Conservation (phyloP, 2,888 invertebrate genomes). For the Steromphala cineraria region DNA sequence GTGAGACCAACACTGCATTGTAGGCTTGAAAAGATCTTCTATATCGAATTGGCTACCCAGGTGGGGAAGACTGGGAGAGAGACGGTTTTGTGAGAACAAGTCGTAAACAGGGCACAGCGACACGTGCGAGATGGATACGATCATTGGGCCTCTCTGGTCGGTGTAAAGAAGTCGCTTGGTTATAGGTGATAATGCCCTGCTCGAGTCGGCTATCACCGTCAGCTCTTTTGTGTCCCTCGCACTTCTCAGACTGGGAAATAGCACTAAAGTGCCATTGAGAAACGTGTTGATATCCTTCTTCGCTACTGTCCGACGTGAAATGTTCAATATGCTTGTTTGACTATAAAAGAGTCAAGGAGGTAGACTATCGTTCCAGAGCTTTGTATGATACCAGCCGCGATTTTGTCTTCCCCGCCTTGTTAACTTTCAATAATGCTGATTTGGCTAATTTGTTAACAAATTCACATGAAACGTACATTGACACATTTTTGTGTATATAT, state of each 20-base stretch:
- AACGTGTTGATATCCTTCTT: constrained; percentile 17
- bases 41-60: not conserved
- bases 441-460: too few relatives aligned
- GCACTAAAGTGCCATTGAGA: constrained; percentile 14
- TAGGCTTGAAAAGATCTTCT: not conserved
- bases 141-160: not conserved
- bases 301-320: not conserved
- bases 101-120: not conserved
- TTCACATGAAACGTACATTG: too few relatives aligned
- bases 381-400: too few relatives aligned
- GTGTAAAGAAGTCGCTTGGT: constrained; percentile 2
- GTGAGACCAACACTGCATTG: not conserved
- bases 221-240: not conserved
- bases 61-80: not conserved
- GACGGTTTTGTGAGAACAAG: constrained; percentile 9
- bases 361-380: not conserved
- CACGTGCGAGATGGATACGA: not conserved
- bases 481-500: too few relatives aligned
- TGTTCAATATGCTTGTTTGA: constrained; percentile 7
- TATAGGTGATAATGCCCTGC: not conserved
- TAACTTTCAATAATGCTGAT: too few relatives aligned
- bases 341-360: not conserved
- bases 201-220: not conserved
- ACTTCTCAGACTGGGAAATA: constrained; percentile 14
- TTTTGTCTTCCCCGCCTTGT: too few relatives aligned